phyloP scores from a whole-genome alignment of 2,113 vertebrate species.

The Cettia cetti region DNA sequence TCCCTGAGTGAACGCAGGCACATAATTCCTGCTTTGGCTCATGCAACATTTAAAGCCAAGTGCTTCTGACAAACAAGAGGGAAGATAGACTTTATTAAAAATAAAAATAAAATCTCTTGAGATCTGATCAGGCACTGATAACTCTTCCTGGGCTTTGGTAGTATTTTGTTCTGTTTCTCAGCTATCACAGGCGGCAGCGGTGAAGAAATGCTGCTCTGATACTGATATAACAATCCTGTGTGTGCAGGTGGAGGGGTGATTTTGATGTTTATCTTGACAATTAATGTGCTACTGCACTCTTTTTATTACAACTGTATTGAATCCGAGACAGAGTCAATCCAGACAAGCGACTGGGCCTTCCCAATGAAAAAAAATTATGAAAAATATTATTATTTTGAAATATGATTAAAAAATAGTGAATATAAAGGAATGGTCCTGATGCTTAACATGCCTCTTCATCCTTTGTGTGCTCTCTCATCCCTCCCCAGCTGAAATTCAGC shows the following conservation, averaged over 20 bases:
- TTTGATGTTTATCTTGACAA: slow-evolving; percentile 64
- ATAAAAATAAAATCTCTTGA: slow-evolving; percentile 30
- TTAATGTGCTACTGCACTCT: slow-evolving; percentile 35
- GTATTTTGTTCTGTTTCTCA: slow-evolving; percentile 22
- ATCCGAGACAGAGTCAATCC: slow-evolving; percentile 26
- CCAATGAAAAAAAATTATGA: neutral
- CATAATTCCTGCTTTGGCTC: slow-evolving; percentile 11
- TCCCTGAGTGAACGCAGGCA: neutral
- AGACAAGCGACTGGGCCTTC: neutral
- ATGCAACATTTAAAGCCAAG: slow-evolving; percentile 33
- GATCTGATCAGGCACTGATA: slow-evolving; percentile 52
- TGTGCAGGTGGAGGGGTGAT: neutral
- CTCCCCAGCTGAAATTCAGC: neutral
- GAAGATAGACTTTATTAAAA: slow-evolving; percentile 62
- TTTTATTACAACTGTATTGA: slow-evolving; percentile 39
- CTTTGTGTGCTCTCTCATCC: neutral
- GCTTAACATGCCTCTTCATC: neutral
- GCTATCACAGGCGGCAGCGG: neutral
- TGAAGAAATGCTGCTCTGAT: slow-evolving; percentile 19
- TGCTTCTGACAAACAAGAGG: slow-evolving; percentile 46
- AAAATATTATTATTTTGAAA: neutral
- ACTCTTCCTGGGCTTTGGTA: slow-evolving; percentile 33
- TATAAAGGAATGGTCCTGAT: neutral
- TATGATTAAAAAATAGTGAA: neutral
- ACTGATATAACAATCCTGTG: neutral